Evolutionary conservation across 1,140 invertebrate genomes (phyloP), one percentile per base, ranked within the genome.

Genomic region (Andrena cerasifolii): DNA sequence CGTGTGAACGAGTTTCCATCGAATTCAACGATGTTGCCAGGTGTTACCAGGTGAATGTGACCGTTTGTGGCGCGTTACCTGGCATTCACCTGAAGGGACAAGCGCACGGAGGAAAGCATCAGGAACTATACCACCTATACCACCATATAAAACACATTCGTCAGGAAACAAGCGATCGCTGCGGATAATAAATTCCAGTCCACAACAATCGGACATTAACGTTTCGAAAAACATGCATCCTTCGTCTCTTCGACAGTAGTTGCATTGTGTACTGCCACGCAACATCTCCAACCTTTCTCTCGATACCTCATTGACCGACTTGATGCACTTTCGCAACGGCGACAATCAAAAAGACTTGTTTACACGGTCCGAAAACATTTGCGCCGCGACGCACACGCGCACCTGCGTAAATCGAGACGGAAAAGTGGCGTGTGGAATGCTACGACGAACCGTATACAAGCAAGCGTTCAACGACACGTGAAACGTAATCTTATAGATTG

Each of bases 21-120:
- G 43, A 51, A 77, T 71, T 70, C 40, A 62, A 81, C 80, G 80
- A 81, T 83, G 87, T 89, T 88, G 87, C 87, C 87, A 89, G 87
- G 86, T 89, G 80, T 87, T 78, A 86, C 82, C 80, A 88, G 86
- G 88, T 87, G 87, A 88, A 82, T 76, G 86, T 83, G 65, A 79
- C 47, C 66, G 76, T 84, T 76, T 73, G 74, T 72, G 51, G 54
- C 65, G 76, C 77, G 40, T 73, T 78, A 80, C 70, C 70, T 84
- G 77, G 14, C 45, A 67, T 28, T 56, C 43, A 28, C 21, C 33
- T 33, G 78, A 68, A 56, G 26, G 45, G 47, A 70, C 26, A 70
- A 33, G 26, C 28, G 26, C 31, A 2, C 33, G 28, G 58, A 59
- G 61, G 51, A 21, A 59, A 26, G 53, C 6, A 53, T 40, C 31